Evolutionary conservation across 2,113 vertebrate species (phyloP).

Genomic region (Pyxicephalus adspersus): DNA sequence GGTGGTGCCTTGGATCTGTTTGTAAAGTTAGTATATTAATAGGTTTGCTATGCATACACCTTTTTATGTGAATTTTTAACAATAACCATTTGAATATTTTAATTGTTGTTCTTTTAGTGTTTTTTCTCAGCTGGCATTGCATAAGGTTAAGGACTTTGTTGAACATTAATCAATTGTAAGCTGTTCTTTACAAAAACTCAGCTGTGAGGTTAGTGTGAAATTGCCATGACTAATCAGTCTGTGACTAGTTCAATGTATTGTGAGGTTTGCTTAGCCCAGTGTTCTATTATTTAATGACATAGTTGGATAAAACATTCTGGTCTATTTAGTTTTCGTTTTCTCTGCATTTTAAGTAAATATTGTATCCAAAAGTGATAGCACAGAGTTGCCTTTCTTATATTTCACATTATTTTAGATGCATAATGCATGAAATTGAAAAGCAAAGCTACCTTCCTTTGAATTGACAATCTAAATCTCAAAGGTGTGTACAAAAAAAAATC

Average conservation of each 20-base stretch:
- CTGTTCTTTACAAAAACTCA: slow-evolving; percentile 32
- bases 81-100: not conserved
- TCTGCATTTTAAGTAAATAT: slow-evolving; percentile 42
- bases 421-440: slow-evolving; percentile 5
- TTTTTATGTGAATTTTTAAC: too few relatives aligned
- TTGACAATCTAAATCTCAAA: slow-evolving; percentile 6
- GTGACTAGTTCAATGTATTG: slow-evolving; percentile 32
- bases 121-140: slow-evolving; percentile 14
- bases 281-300: slow-evolving; percentile 37
- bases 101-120: not conserved
- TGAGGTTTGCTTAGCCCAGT: slow-evolving; percentile 36
- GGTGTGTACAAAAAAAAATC: too few relatives aligned
- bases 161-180: slow-evolving; percentile 45
- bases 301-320: slow-evolving; percentile 5
- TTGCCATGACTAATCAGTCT: slow-evolving; percentile 44
- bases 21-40: too few relatives aligned
- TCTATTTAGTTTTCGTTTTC: slow-evolving; percentile 35
- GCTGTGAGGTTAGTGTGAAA: slow-evolving; percentile 47
- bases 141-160: slow-evolving; percentile 12
- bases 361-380: slow-evolving; percentile 39
- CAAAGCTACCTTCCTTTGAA: slow-evolving; percentile 31
- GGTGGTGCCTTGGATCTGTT: too few relatives aligned
- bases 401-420: slow-evolving; percentile 30
- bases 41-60: too few relatives aligned
- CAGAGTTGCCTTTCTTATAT: slow-evolving; percentile 3